Percentiles rank a stretch among this genome's conserved stretches.
phyloP scores from a whole-genome alignment of 2,113 vertebrate genomes.

The Protomyctophum bolini region DNA sequence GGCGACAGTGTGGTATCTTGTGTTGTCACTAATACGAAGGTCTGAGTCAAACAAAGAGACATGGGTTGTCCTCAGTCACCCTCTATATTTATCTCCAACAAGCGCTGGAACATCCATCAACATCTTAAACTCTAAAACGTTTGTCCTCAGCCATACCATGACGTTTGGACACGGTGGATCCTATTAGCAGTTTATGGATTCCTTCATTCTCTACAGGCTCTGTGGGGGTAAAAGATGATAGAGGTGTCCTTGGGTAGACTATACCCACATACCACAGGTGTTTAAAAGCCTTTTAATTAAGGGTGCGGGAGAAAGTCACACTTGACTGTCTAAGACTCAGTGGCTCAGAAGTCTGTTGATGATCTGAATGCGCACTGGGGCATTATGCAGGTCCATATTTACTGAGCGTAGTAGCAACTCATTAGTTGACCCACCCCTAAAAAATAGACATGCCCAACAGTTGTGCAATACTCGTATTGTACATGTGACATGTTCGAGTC shows the following conservation, averaged over 20 bases:
- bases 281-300: slow-evolving; percentile 1
- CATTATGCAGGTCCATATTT: not conserved
- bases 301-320: not conserved
- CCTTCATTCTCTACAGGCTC: not conserved
- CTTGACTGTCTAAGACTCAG: not conserved
- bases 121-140: not conserved
- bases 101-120: not conserved
- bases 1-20: not conserved
- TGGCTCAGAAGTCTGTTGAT: not conserved
- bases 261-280: not conserved
- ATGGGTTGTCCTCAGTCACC: not conserved
- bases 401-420: too few relatives aligned
- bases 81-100: not conserved
- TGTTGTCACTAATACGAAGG: too few relatives aligned
- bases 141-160: not conserved
- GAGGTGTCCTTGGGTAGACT: slow-evolving; percentile 11
- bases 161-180: not conserved
- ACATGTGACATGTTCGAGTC: too few relatives aligned
- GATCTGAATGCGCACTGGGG: not conserved
- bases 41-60: not conserved
- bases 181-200: not conserved
- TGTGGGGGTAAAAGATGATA: slow-evolving; percentile 17
- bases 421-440: too few relatives aligned
- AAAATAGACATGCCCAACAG: too few relatives aligned
- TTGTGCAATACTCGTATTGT: too few relatives aligned